Evolutionary conservation across 1,140 invertebrate species (phyloP).

Genomic region (Pseudomyrmex sp.): DNA sequence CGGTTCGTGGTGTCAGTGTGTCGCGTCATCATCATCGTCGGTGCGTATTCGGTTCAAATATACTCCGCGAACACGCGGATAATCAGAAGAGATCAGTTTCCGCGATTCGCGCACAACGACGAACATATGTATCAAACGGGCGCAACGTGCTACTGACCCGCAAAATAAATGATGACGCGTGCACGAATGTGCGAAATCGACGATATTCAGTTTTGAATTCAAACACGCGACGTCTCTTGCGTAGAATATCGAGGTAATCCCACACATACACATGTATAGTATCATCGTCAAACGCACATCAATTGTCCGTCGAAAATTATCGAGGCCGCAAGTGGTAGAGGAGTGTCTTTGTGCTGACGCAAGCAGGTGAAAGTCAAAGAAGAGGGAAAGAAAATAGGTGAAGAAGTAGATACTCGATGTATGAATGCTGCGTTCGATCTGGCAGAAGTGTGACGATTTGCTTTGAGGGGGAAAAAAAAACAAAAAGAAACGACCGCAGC

Average conservation of each 20-base stretch:
- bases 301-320: not conserved
- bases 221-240: not conserved
- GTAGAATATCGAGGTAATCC: not conserved
- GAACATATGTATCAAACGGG: too few species aligned
- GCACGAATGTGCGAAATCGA: too few species aligned
- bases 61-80: not conserved
- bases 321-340: not conserved
- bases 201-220: too few species aligned
- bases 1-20: not conserved
- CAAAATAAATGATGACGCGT: too few species aligned
- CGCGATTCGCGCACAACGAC: not conserved
- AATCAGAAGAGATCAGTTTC: slow-evolving; percentile 3
- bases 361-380: not conserved
- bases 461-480: too few species aligned
- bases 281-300: not conserved
- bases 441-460: too few species aligned
- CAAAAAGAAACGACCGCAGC: too few species aligned
- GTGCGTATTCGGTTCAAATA: slow-evolving; percentile 11
- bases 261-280: not conserved
- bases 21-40: not conserved
- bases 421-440: not conserved
- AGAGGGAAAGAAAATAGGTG: not conserved
- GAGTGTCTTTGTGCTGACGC: not conserved
- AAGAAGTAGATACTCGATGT: not conserved
- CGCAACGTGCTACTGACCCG: too few species aligned